Percentiles rank a stretch among this genome's conserved stretches.
Evolutionary conservation across 37 sponge, comb jelly and placozoan species (phyloP).

Genomic region (Geodia barretti): DNA sequence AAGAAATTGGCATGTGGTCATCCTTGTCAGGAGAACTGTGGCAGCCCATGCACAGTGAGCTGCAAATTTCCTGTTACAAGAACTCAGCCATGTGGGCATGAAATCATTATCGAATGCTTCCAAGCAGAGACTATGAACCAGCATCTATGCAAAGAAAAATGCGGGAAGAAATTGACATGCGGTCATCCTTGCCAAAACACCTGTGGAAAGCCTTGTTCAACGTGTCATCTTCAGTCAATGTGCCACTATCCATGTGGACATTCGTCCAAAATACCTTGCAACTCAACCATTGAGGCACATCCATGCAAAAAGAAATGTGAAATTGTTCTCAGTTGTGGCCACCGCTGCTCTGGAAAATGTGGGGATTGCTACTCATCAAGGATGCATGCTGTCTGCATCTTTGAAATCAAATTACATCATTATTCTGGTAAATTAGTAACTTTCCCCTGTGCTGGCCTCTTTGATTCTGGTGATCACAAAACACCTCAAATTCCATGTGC

Average conservation of each 20-base stretch:
- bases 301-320: slow-evolving; percentile 38
- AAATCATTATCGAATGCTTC: neutral
- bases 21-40: slow-evolving; percentile 29
- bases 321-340: slow-evolving; percentile 62
- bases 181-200: slow-evolving; percentile 63
- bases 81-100: slow-evolving; percentile 24
- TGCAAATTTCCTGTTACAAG: neutral
- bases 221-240: too few relatives aligned
- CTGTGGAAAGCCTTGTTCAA: slow-evolving; percentile 46
- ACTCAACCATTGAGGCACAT: neutral
- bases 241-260: slow-evolving; percentile 43
- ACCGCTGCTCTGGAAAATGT: slow-evolving; percentile 60
- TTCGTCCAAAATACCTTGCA: slow-evolving; percentile 3
- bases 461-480: neutral
- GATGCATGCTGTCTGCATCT: slow-evolving; percentile 43
- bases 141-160: slow-evolving; percentile 31
- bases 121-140: neutral
- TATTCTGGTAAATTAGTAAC: slow-evolving; percentile 40
- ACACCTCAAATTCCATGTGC: slow-evolving; percentile 1
- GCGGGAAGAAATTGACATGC: slow-evolving; percentile 48
- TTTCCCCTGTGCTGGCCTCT: slow-evolving; percentile 1
- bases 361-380: slow-evolving; percentile 27
- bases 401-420: neutral
- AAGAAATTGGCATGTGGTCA: slow-evolving; percentile 48
- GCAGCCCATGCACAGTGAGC: slow-evolving; percentile 1